Evolutionary conservation across 2,797 vertebrate genomes (phyloP).

Genomic region (Rousettus madagascariensis): DNA sequence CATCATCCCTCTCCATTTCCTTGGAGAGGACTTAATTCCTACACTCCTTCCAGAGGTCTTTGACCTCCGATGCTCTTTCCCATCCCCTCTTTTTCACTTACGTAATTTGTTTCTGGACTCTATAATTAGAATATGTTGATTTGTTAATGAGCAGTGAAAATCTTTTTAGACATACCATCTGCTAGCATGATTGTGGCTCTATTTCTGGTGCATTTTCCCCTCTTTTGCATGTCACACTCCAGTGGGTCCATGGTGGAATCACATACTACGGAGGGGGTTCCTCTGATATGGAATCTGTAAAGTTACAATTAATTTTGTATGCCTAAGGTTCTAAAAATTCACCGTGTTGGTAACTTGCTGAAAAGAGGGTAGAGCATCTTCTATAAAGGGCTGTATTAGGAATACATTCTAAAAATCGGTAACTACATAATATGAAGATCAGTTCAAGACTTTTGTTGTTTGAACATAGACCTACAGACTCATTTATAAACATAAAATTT

Average conservation of each 20-base stretch:
- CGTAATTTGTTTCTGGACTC: neutral
- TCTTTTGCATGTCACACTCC: neutral
- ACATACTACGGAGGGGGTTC: neutral
- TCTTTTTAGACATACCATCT: neutral
- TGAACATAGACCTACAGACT: neutral
- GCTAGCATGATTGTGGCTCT: neutral
- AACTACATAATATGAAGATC: neutral
- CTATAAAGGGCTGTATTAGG: neutral
- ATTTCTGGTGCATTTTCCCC: neutral
- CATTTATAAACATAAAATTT: slow-evolving; percentile 12
- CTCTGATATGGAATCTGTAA: neutral
- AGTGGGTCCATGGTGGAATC: neutral
- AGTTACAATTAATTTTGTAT: neutral
- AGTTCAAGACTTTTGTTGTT: neutral
- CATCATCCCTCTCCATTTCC: neutral
- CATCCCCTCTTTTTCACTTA: neutral
- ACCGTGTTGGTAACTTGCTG: neutral
- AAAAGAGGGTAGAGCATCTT: neutral
- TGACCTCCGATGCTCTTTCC: neutral
- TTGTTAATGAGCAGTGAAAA: neutral
- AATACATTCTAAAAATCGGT: slow-evolving; percentile 23
- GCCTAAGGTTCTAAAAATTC: neutral
- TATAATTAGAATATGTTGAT: neutral
- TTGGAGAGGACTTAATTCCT: neutral
- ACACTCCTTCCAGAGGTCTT: neutral